These are phyloP conservation scores for Drosophila kuntzei DNA, from an alignment of 2,888 invertebrate genomes.

Conservation along the genomic window DNA sequence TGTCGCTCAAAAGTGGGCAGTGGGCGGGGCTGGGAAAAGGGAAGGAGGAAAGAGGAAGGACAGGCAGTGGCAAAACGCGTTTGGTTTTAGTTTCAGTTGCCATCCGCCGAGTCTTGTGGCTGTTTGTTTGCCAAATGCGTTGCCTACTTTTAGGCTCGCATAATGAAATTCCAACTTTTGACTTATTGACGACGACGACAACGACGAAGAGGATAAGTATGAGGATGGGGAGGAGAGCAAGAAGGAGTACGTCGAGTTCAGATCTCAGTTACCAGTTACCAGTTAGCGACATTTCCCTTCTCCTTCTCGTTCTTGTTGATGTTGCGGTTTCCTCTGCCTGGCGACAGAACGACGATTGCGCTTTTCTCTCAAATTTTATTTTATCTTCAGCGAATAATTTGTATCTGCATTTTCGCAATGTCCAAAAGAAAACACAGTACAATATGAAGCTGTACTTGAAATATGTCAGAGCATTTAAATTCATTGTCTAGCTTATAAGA, in stretches of 20 bases:
- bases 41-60: conserved; percentile 19
- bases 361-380: conserved; percentile 27
- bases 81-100: conserved; percentile 71
- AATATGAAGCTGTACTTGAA: conserved; percentile 10
- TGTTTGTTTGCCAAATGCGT: conserved; percentile 77
- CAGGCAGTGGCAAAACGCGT: conserved; percentile 65
- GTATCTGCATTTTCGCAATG: conserved; percentile 13
- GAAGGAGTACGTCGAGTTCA: conserved; percentile 24
- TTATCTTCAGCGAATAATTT: conserved; percentile 20
- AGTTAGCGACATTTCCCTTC: conserved; percentile 27
- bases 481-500: not conserved
- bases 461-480: not conserved
- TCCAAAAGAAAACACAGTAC: not conserved
- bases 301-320: conserved; percentile 27
- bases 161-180: conserved; percentile 84
- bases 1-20: conserved; percentile 54
- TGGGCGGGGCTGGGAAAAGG: conserved; percentile 26
- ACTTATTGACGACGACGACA: conserved; percentile 81
- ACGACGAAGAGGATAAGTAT: conserved; percentile 30
- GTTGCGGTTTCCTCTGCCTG: conserved; percentile 48
- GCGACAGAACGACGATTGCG: conserved; percentile 64
- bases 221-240: conserved; percentile 19
- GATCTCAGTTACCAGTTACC: conserved; percentile 25
- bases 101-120: conserved; percentile 36
- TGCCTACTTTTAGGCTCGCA: conserved; percentile 78